Evolutionary conservation across 2,113 vertebrate genomes (phyloP).

Genomic region (Myxocyprinus asiaticus): DNA sequence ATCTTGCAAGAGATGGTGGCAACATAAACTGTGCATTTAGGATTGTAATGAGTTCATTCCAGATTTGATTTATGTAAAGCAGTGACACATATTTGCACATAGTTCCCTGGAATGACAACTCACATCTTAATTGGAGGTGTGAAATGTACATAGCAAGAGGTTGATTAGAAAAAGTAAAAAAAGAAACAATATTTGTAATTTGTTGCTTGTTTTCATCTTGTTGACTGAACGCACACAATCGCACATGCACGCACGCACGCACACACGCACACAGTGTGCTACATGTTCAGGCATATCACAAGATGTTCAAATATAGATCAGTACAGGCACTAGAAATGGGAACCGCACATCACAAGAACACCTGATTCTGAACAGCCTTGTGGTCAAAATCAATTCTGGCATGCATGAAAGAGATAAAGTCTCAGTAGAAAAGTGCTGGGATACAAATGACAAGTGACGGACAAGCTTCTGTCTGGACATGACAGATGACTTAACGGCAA

Average conservation of each 20-base stretch:
- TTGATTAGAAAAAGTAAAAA: constrained; percentile 15
- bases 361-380: constrained; percentile 52
- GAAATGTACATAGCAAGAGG: neutral
- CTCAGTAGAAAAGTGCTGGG: constrained; percentile 62
- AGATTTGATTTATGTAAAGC: constrained; percentile 21
- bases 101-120: neutral
- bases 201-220: neutral
- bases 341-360: constrained; percentile 40
- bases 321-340: constrained; percentile 45
- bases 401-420: constrained; percentile 67
- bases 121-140: constrained; percentile 12
- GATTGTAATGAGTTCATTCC: neutral
- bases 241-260: neutral
- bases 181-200: neutral
- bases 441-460: constrained; percentile 72
- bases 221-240: neutral
- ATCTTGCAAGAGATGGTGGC: constrained; percentile 17
- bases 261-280: neutral
- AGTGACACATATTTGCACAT: constrained; percentile 1
- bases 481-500: constrained; percentile 70
- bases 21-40: constrained; percentile 33
- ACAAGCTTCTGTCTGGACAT: constrained; percentile 62
- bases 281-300: neutral
- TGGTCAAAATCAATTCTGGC: constrained; percentile 71
- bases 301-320: constrained; percentile 28